phyloP scores from a whole-genome alignment of 2,888 invertebrate species.

The Acanthoscelides obtectus region DNA sequence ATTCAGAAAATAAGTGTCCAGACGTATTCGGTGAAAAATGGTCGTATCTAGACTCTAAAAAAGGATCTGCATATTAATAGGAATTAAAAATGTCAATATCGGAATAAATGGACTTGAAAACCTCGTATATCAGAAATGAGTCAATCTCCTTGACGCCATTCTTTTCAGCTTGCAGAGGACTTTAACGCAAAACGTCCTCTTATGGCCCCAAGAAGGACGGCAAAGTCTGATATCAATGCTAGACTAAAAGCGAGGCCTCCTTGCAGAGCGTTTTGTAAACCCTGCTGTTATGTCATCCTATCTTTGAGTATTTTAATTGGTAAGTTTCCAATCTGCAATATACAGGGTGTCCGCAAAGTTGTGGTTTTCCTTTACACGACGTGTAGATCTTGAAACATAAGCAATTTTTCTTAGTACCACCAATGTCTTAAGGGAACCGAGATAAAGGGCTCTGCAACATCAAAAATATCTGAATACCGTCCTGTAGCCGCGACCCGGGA shows the following conservation, averaged over 20 bases:
- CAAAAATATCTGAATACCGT: too few relatives aligned
- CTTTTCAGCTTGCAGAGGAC: slow-evolving; percentile 57
- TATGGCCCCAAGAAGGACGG: slow-evolving; percentile 67
- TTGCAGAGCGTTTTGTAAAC: slow-evolving; percentile 58
- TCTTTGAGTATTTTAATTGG: slow-evolving; percentile 57
- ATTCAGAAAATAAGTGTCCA: too few relatives aligned
- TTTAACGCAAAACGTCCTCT: slow-evolving; percentile 66
- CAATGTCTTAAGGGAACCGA: too few relatives aligned
- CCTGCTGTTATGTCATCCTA: slow-evolving; percentile 61
- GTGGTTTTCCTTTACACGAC: neutral
- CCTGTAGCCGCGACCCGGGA: too few relatives aligned
- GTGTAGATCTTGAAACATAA: neutral
- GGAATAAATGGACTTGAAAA: too few relatives aligned
- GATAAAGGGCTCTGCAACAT: too few relatives aligned
- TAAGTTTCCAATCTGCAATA: slow-evolving; percentile 33
- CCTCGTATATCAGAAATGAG: too few relatives aligned
- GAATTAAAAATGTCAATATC: too few relatives aligned
- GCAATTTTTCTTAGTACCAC: neutral
- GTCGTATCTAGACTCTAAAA: too few relatives aligned
- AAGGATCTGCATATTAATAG: too few relatives aligned
- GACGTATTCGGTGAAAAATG: too few relatives aligned
- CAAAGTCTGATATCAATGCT: slow-evolving; percentile 48
- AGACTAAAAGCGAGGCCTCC: slow-evolving; percentile 53
- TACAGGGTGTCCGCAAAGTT: too few relatives aligned
- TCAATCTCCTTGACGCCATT: neutral